Evolutionary conservation across 2,888 invertebrate species (phyloP).

Genomic region (Panorpa germanica): DNA sequence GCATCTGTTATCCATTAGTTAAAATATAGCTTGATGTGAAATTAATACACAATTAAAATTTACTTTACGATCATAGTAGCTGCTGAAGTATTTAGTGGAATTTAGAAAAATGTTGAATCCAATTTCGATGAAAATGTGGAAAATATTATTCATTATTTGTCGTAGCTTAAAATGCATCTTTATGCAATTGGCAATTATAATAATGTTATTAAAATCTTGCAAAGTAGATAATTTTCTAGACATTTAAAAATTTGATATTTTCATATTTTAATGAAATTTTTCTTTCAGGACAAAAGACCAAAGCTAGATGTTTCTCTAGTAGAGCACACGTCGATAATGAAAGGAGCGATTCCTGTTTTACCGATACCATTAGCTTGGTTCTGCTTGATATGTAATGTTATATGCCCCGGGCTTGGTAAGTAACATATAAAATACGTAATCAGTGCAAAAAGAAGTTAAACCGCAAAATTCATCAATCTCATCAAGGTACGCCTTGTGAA

Average conservation of each 20-base stretch:
- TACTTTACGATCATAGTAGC: too few relatives aligned
- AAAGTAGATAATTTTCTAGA: background rate
- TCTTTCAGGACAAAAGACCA: conserved; percentile 44
- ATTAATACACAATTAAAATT: too few relatives aligned
- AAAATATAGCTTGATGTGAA: too few relatives aligned
- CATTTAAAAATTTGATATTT: conserved; percentile 11
- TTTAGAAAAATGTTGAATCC: too few relatives aligned
- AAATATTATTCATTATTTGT: background rate
- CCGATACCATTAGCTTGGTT: conserved; percentile 74
- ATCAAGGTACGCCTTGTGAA: background rate
- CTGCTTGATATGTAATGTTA: conserved; percentile 65
- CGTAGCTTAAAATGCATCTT: background rate
- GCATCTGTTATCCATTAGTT: too few relatives aligned
- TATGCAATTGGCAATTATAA: background rate
- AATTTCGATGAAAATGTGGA: too few relatives aligned
- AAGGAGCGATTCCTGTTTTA: conserved; percentile 80
- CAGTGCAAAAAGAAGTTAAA: conserved; percentile 3
- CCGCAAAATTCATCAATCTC: conserved; percentile 3
- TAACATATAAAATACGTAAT: conserved; percentile 10
- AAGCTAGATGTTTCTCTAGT: conserved; percentile 61
- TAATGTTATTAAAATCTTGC: background rate
- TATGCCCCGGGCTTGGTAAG: conserved; percentile 62
- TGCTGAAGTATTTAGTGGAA: too few relatives aligned
- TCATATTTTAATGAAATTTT: conserved; percentile 8
- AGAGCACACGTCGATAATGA: conserved; percentile 72